Evolutionary conservation across 2,888 invertebrate genomes (phyloP), one percentile per base, ranked within the genome.

Genomic region (Tortrix viridana): DNA sequence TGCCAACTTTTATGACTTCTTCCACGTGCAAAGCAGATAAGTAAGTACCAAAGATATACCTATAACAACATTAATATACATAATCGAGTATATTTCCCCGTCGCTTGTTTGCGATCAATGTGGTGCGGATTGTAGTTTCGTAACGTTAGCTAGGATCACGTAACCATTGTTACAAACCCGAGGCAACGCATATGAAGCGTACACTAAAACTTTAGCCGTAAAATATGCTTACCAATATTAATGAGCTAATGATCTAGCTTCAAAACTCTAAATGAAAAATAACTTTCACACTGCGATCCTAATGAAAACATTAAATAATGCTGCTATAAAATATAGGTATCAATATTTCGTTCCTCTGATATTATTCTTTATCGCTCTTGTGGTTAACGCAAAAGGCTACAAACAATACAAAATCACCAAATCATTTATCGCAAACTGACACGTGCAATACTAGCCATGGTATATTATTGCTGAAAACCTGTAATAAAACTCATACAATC

Each of bases 111-210:
- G 81, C 84, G 85, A 84, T 85, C 77, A 80, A 87, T 87, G 85
- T 84, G 85, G 84, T 76, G 74, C 75, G 72, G 81, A 74, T 72
- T 72, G 75, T 77, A 80, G 80, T 89, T 86, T 88, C 88, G 86
- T 82, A 89, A 88, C 82, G 50, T 57, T 74, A 67, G 70, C 80
- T 82, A 83, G 83, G 82, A 82, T 84, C 85, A 87, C 88, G 87
- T 88, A 88, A 89, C 80, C 74, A 69, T 70, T 77, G 77, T 82
- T 82, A 78, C 81, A 81, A 81, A 82, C 80, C 82, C 80, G 80
- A 72, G 70, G 73, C 70, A 69, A 69, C 55, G n/a, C n/a, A 66
- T 55, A 59, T 55, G 63, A 66, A 59, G 55, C 55, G 49, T 71
- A 70, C 68, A 65, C 66, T 67, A 57, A 63, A 43, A 63, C 47